These are phyloP conservation scores for Mallotus villosus DNA, from an alignment of 2,797 vertebrate genomes.

Conservation along the genomic window DNA sequence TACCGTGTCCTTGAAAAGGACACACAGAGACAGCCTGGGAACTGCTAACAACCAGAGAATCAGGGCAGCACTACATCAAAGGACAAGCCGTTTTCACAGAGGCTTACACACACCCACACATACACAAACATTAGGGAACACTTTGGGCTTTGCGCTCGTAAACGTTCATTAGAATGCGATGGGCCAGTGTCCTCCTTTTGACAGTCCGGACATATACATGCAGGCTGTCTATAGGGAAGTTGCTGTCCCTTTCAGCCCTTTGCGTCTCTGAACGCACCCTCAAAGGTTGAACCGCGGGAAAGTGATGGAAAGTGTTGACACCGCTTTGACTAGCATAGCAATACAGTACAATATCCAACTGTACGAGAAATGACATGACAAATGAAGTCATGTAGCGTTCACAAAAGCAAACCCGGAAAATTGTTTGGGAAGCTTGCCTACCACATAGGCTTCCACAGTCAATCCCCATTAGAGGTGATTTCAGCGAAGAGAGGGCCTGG, in stretches of 20 bases:
- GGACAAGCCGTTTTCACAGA: constrained; percentile 63
- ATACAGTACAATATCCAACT: background rate
- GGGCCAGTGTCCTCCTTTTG: constrained; percentile 57
- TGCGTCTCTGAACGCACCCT: background rate
- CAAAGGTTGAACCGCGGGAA: background rate
- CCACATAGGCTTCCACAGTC: background rate
- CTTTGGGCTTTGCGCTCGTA: constrained; percentile 66
- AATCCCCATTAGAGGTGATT: constrained; percentile 14
- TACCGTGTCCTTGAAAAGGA: constrained; percentile 67
- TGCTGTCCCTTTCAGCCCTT: too few species aligned
- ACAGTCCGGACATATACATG: background rate
- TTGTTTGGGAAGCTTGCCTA: constrained; percentile 1
- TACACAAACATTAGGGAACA: constrained; percentile 49
- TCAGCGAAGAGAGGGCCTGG: background rate
- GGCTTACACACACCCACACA: constrained; percentile 69
- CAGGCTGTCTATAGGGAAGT: background rate
- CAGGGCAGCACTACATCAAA: constrained; percentile 68
- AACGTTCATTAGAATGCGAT: constrained; percentile 67
- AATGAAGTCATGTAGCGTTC: background rate
- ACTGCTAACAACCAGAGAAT: constrained; percentile 63
- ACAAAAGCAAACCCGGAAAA: background rate
- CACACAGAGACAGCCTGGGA: constrained; percentile 68
- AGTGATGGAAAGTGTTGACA: background rate
- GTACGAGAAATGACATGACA: too few species aligned
- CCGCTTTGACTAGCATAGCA: background rate